phyloP scores from a whole-genome alignment of 1,140 invertebrate species.

The Philopotamus ludificatus region DNA sequence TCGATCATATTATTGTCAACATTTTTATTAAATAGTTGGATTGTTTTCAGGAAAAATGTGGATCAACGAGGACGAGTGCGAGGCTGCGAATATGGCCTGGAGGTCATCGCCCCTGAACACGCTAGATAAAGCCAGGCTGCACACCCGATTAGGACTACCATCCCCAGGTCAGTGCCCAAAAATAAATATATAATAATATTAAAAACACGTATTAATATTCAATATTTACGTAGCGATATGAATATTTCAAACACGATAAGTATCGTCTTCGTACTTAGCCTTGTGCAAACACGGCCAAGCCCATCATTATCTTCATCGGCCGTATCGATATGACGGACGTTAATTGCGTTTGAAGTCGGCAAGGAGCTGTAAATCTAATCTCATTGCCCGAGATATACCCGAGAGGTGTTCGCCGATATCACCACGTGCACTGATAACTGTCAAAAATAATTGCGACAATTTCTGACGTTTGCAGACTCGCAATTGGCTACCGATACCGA shows the following conservation, averaged over 20 bases:
- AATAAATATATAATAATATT: neutral
- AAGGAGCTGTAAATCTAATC: constrained; percentile 17
- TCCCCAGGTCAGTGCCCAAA: constrained; percentile 44
- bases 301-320: constrained; percentile 10
- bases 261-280: neutral
- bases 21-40: neutral
- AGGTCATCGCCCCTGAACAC: constrained; percentile 45
- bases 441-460: constrained; percentile 41
- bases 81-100: constrained; percentile 46
- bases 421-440: constrained; percentile 34
- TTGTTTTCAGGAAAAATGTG: constrained; percentile 51
- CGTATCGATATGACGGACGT: constrained; percentile 16
- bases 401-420: constrained; percentile 6
- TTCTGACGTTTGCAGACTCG: neutral
- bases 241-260: neutral
- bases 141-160: constrained; percentile 46
- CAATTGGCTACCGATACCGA: neutral
- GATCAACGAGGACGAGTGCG: constrained; percentile 47
- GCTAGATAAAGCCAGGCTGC: constrained; percentile 46
- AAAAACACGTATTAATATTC: no score
- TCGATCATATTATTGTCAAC: no score
- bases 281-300: neutral
- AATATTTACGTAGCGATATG: no score
- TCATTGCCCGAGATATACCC: neutral
- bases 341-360: constrained; percentile 19